Evolutionary conservation across 2,888 invertebrate species (phyloP).

Genomic region (Lasioglossum leucozonium): DNA sequence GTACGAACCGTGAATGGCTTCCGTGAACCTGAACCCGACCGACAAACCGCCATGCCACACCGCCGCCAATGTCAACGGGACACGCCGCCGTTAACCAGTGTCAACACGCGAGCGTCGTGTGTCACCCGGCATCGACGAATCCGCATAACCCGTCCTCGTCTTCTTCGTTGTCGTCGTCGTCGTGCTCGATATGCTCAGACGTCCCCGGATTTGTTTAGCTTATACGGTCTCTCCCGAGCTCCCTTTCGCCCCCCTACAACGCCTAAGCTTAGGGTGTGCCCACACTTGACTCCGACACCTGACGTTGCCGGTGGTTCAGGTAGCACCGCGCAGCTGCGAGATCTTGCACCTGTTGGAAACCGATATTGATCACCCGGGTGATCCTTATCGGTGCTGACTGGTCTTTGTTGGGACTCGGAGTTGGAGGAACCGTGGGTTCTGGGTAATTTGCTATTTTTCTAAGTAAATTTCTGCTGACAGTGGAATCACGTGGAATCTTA

Average conservation of each 20-base stretch:
- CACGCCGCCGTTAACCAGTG: slow-evolving; percentile 49
- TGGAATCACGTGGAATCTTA: no score
- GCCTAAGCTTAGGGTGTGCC: neutral
- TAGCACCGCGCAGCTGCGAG: neutral
- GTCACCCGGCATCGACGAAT: slow-evolving; percentile 50
- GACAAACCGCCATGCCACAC: slow-evolving; percentile 60
- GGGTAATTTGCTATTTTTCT: no score
- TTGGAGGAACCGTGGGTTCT: no score
- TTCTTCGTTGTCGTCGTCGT: neutral
- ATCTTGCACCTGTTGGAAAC: neutral
- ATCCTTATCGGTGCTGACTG: neutral
- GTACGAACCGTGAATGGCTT: slow-evolving; percentile 78
- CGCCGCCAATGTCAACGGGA: slow-evolving; percentile 59
- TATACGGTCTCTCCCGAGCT: slow-evolving; percentile 39
- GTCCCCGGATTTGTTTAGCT: slow-evolving; percentile 68
- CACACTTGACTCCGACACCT: neutral
- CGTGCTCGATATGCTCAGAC: slow-evolving; percentile 8
- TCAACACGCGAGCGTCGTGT: slow-evolving; percentile 46
- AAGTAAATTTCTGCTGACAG: no score
- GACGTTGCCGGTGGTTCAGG: neutral
- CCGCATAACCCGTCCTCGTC: slow-evolving; percentile 14
- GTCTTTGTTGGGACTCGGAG: neutral
- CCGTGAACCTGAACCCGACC: slow-evolving; percentile 66
- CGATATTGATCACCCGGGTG: neutral
- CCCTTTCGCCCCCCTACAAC: neutral